Base-by-base conservation (phyloP, 1,140 invertebrate species). In the Matsumurasca onukii region DNA sequence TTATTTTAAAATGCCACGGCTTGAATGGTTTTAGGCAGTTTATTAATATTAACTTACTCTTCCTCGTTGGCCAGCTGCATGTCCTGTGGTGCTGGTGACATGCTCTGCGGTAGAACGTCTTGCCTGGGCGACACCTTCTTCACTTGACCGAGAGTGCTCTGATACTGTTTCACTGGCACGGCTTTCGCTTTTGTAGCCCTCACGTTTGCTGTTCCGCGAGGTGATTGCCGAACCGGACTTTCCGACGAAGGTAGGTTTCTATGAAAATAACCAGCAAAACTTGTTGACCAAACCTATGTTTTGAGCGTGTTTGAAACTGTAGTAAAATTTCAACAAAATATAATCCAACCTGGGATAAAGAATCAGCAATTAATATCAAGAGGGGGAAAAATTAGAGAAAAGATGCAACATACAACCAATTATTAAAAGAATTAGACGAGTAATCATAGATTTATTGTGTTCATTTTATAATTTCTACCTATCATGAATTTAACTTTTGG, bases 1-100 rank as follows among this genome's bases (percentile, higher is more conserved):
- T 45, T 45, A 45, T 45, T 12, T 12, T 12, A 45, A 17, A 45
- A 45, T 45, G 34, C 34, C 34, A 45, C 9, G 34, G 17, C 17
- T 45, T 45, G 17, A 45, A 45, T 45, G 34, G 34, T 45, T 12
- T 12, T 45, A 17, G 34, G 9, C 17, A 17, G 9, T 45, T 45
- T 17, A 45, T 12, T 45, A n/a, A 12, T n/a, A 45, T 9, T 12
- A 45, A 51, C 49, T 51, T 20, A 51, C 49, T 51, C 49, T 51
- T 51, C 49, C 49, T 51, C 49, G n/a, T 51, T 51, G 49, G 49
- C 49, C 49, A 51, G 24, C 3, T 12, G 5, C 49, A 51, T 51
- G 3, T 51, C 49, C 5, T 17, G 49, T 3, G 49, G 49, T 3
- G 49, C 5, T 5, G 49, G 49, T 51, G 49, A 51, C 49, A 51